A percentile compares a stretch with the other conserved stretches of the same genome.
Evolutionary conservation across 2,888 invertebrate genomes (phyloP).

Genomic region (Chironomus tentans): DNA sequence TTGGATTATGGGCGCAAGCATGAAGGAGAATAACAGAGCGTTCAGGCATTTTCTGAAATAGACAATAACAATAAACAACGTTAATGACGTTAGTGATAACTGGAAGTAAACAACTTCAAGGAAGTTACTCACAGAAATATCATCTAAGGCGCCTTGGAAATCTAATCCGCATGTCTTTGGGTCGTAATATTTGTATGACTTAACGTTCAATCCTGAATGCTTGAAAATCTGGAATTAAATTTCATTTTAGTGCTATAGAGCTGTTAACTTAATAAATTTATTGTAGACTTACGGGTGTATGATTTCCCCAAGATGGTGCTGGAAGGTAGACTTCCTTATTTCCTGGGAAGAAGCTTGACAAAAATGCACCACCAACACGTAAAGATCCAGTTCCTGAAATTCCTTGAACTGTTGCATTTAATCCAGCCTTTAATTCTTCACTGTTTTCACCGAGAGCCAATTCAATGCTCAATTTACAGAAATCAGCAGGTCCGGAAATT

Average conservation of each 20-base stretch:
- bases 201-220: slow-evolving; percentile 72
- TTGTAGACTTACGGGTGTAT: slow-evolving; percentile 52
- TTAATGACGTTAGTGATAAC: background rate
- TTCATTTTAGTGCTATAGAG: too few relatives aligned
- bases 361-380: slow-evolving; percentile 82
- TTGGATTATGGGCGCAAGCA: slow-evolving; percentile 98
- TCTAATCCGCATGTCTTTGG: slow-evolving; percentile 89
- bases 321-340: slow-evolving; percentile 82
- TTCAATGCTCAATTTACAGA: slow-evolving; percentile 72
- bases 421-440: slow-evolving; percentile 54
- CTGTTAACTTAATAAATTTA: too few relatives aligned
- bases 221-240: slow-evolving; percentile 57
- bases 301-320: slow-evolving; percentile 96
- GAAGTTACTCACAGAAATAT: slow-evolving; percentile 60
- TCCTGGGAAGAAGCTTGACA: slow-evolving; percentile 69
- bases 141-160: slow-evolving; percentile 78
- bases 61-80: background rate
- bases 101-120: background rate
- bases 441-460: slow-evolving; percentile 81
- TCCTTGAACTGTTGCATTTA: slow-evolving; percentile 68
- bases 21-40: slow-evolving; percentile 84
- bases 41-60: slow-evolving; percentile 78
- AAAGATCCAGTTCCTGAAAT: slow-evolving; percentile 96
- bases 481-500: slow-evolving; percentile 78
- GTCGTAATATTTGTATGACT: slow-evolving; percentile 90